A percentile compares a stretch with the other conserved stretches of the same genome.
Conservation (phyloP, 2,797 vertebrate genomes). For the Apodemus agrarius region DNA sequence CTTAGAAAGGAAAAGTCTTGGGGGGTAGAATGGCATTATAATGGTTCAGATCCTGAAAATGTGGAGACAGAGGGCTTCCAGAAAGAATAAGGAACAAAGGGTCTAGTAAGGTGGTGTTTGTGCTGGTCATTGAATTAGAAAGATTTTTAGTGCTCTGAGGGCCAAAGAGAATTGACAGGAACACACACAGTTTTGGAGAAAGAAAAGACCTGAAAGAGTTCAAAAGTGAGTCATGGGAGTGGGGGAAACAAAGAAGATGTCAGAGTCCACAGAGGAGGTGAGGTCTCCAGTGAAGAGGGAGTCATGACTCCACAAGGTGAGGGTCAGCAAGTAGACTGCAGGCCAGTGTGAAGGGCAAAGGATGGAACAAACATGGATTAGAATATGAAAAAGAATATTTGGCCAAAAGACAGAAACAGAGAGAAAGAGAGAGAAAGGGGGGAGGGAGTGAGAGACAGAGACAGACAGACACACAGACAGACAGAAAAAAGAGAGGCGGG, state of each 20-base stretch:
- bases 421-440: background rate
- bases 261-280: background rate
- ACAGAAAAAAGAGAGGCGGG: conserved; percentile 7
- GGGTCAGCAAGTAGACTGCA: background rate
- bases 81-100: background rate
- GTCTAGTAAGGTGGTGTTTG: background rate
- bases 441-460: background rate
- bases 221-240: background rate
- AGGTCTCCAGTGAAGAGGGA: background rate
- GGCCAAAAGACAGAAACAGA: background rate
- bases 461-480: background rate
- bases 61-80: background rate
- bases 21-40: background rate
- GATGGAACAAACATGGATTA: background rate
- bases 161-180: background rate
- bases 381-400: conserved; percentile 33
- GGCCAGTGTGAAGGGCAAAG: background rate
- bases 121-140: background rate
- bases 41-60: conserved; percentile 6
- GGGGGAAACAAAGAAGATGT: conserved; percentile 19
- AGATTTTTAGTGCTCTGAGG: background rate
- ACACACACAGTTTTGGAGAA: background rate
- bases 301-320: background rate
- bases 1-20: conserved; percentile 2
- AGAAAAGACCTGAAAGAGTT: background rate